A percentile compares a stretch with the other conserved stretches of the same genome.
phyloP scores from a whole-genome alignment of 2,113 vertebrate species.

The Zeus faber region DNA sequence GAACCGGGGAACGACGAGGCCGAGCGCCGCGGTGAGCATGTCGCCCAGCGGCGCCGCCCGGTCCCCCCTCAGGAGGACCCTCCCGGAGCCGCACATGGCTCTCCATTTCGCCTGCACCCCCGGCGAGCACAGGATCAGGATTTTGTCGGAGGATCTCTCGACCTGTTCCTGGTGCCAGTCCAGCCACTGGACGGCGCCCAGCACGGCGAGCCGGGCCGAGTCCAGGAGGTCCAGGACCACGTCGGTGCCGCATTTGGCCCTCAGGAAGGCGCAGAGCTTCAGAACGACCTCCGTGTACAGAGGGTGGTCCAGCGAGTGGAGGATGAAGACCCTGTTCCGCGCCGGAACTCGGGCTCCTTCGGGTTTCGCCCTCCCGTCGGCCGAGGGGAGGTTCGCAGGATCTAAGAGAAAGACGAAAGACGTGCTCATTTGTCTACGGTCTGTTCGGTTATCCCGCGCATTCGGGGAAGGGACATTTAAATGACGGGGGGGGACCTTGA shows the following conservation, averaged over 20 bases:
- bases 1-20: slow-evolving; percentile 85
- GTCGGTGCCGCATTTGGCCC: slow-evolving; percentile 81
- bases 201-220: slow-evolving; percentile 73
- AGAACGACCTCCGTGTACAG: slow-evolving; percentile 86
- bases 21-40: slow-evolving; percentile 85
- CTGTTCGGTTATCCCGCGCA: too few relatives aligned
- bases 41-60: slow-evolving; percentile 74
- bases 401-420: slow-evolving; percentile 26
- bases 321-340: slow-evolving; percentile 79
- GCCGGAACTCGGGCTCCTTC: slow-evolving; percentile 16
- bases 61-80: slow-evolving; percentile 81
- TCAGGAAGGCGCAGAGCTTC: slow-evolving; percentile 85
- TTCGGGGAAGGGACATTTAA: too few relatives aligned
- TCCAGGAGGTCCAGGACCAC: slow-evolving; percentile 88
- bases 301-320: slow-evolving; percentile 90
- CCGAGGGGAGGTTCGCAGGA: slow-evolving; percentile 4
- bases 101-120: slow-evolving; percentile 91
- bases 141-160: slow-evolving; percentile 80
- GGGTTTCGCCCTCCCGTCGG: slow-evolving; percentile 7
- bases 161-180: slow-evolving; percentile 82
- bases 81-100: slow-evolving; percentile 78
- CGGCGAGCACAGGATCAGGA: slow-evolving; percentile 87
- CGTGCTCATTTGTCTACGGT: too few relatives aligned
- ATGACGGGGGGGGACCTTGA: slow-evolving; percentile 41
- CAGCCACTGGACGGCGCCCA: slow-evolving; percentile 87